Base-by-base conservation (phyloP, 2,888 invertebrate species). In the Diarsia dahlii region DNA sequence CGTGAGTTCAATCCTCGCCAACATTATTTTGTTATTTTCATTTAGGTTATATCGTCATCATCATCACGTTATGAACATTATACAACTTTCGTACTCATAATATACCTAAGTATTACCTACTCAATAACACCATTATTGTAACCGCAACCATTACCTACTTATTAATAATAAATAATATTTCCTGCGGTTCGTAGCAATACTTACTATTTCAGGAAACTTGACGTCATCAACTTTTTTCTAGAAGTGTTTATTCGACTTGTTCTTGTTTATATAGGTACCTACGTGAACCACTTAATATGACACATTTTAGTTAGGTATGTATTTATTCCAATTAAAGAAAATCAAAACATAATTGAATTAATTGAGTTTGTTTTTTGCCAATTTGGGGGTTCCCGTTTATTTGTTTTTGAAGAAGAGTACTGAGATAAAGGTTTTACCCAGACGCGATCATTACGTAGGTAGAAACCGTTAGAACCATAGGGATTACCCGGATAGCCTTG, bases 161-260 rank as follows among this genome's bases (percentile, higher is more conserved):
- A 78, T n/a, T 34, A 63, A 56, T 60, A 77, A 46, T 60, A 52
- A 64, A 65, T 54, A 66, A 60, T 66, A 23, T 81, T 62, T 50
- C 34, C 28, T 78, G 81, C 54, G 81, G 81, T 78, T 78, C 52
- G 10, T 15, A 64, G 63, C 28, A 63, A 45, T 45, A 63, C 45
- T 56, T 70, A 23, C 76, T 81, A 81, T 78, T 78, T 81, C 62
- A 67, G 76, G 82, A 81, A 78, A 81, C 34, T 2, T 2, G 4
- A 39, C 50, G 66, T 81, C 54, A 78, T 46, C 1, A 13, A 9
- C 0, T 23, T 54, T 74, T 62, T 76, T 76, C 76, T 81, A 63
- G 78, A 66, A 78, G 67, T 76, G 54, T 63, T 76, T 75, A 8
- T 64, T 45, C 50, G 46, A 8, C 4, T 65, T 62, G 39, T 1